Evolutionary conservation across 2,113 vertebrate genomes (phyloP).

Genomic region (Forbesichthys agassizii): DNA sequence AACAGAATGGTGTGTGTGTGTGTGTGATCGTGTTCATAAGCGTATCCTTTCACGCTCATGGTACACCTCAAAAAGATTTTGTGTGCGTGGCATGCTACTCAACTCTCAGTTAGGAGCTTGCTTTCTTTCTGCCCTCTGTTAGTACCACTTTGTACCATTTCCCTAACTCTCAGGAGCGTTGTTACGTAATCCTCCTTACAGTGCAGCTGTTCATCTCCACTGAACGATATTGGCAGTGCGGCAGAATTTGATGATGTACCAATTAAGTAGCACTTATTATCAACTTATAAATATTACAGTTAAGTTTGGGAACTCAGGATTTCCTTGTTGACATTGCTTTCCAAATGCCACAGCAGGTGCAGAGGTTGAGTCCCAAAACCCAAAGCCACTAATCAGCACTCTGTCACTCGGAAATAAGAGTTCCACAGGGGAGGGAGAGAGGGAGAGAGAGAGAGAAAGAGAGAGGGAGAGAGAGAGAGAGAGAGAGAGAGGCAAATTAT

Average conservation of each 20-base stretch:
- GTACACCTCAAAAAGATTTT: no score
- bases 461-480: neutral
- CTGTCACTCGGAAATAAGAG: neutral
- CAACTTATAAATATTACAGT: neutral
- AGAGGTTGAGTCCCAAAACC: neutral
- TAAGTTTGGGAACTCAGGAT: neutral
- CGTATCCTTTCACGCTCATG: neutral
- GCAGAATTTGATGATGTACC: no score
- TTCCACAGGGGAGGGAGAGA: neutral
- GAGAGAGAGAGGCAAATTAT: neutral
- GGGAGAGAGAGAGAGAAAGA: neutral
- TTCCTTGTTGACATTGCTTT: neutral
- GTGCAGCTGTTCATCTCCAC: conserved; percentile 10
- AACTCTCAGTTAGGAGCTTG: neutral
- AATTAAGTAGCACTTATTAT: neutral
- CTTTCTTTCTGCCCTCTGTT: neutral
- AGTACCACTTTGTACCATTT: conserved; percentile 36
- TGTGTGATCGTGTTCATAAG: no score
- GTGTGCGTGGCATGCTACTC: neutral
- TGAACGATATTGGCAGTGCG: neutral
- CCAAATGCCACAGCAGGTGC: neutral
- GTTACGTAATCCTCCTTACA: conserved; percentile 18
- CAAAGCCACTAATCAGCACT: conserved; percentile 5
- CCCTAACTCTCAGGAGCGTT: conserved; percentile 9
- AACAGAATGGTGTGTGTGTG: neutral